Evolutionary conservation across 2,797 vertebrate genomes (phyloP).

Genomic region (Australoheros facetus): DNA sequence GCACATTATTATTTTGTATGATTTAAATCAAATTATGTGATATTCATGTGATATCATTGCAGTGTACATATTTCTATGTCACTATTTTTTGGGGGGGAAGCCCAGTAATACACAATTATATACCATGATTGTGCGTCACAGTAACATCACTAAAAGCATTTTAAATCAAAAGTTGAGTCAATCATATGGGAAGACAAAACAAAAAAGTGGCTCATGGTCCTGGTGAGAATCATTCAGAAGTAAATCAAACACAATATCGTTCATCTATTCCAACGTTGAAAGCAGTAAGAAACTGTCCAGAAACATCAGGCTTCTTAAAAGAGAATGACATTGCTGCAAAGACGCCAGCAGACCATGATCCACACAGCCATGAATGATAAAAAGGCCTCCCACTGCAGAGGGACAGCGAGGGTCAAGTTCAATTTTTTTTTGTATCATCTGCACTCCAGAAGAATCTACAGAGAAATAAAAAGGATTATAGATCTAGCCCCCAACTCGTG

Average conservation of each 20-base stretch:
- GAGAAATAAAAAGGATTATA: constrained; percentile 43
- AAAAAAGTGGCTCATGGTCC: too few species aligned
- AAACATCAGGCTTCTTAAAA: constrained; percentile 22
- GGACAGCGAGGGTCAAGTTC: constrained; percentile 24
- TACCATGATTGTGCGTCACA: too few species aligned
- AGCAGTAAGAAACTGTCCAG: background rate
- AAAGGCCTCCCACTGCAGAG: constrained; percentile 27
- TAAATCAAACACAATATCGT: background rate
- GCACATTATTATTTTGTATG: too few species aligned
- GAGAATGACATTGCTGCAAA: constrained; percentile 12
- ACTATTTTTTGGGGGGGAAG: too few species aligned
- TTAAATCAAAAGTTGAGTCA: background rate
- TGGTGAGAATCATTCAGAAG: background rate
- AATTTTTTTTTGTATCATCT: constrained; percentile 32
- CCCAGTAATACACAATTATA: background rate
- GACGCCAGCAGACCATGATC: constrained; percentile 28
- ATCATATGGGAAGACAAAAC: background rate
- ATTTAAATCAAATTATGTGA: background rate
- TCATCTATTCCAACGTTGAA: background rate
- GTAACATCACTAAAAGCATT: rapidly evolving
- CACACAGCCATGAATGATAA: constrained; percentile 29
- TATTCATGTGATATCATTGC: background rate
- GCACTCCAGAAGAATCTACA: constrained; percentile 40
- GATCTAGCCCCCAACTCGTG: constrained; percentile 21
- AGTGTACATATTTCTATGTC: background rate